phyloP scores from a whole-genome alignment of 2,113 vertebrate genomes.

The Menura novaehollandiae region DNA sequence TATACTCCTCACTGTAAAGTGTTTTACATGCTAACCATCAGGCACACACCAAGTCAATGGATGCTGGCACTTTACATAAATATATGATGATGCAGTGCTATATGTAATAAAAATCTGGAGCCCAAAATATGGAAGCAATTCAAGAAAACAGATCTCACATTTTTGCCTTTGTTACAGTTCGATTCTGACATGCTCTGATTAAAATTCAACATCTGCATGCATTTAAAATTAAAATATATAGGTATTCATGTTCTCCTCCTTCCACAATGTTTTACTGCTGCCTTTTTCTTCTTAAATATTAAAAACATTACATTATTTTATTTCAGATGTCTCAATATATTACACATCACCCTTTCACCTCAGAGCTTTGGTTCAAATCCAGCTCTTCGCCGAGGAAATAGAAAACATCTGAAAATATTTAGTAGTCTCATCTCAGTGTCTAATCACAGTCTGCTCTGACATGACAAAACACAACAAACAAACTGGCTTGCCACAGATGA shows the following conservation, averaged over 20 bases:
- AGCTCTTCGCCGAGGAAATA: constrained; percentile 74
- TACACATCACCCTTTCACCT: constrained; percentile 81
- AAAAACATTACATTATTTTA: constrained; percentile 79
- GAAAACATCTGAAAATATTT: constrained; percentile 79
- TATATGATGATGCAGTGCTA: constrained; percentile 76
- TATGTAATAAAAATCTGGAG: constrained; percentile 78
- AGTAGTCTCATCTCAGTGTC: constrained; percentile 67
- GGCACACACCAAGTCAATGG: constrained; percentile 63
- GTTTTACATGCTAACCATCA: constrained; percentile 71
- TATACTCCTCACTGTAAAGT: constrained; percentile 18
- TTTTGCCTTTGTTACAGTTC: constrained; percentile 77
- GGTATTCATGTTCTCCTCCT: constrained; percentile 76
- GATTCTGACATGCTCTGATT: constrained; percentile 78
- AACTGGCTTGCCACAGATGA: constrained; percentile 71
- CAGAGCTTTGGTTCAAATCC: constrained; percentile 78
- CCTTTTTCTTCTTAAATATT: constrained; percentile 81
- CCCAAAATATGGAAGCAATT: constrained; percentile 79
- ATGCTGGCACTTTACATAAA: constrained; percentile 81
- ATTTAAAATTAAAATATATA: constrained; percentile 82
- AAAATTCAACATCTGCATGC: constrained; percentile 80
- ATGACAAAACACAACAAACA: constrained; percentile 75
- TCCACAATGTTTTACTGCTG: constrained; percentile 75
- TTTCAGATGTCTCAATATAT: constrained; percentile 80
- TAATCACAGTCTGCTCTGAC: constrained; percentile 65
- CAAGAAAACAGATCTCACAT: constrained; percentile 79